Conservation (phyloP, 37 sponge, comb jelly and placozoan genomes). For the Aplysina aerophoba region DNA sequence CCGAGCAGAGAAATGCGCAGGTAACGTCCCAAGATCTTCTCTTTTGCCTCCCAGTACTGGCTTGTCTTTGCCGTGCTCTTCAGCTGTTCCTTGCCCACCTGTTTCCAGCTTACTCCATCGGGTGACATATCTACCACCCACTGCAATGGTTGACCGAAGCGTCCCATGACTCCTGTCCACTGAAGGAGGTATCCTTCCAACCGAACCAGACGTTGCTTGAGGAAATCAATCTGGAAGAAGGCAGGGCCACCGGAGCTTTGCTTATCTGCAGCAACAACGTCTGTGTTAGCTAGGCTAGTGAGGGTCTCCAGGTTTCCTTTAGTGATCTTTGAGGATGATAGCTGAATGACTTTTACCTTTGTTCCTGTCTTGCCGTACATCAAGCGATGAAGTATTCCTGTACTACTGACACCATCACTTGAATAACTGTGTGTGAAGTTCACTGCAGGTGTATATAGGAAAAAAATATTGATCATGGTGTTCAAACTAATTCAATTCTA, state of each 20-base stretch:
- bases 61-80: neutral
- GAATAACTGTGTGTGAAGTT: too few relatives aligned
- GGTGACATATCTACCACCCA: slow-evolving; percentile 19
- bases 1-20: slow-evolving; percentile 20
- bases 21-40: neutral
- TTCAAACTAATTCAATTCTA: neutral
- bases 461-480: neutral
- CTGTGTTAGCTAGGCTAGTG: neutral
- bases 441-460: too few relatives aligned
- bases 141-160: slow-evolving; percentile 1
- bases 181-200: slow-evolving; percentile 22
- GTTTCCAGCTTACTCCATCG: slow-evolving; percentile 1
- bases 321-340: too few relatives aligned
- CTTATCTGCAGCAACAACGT: neutral
- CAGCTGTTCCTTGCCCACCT: neutral
- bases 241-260: neutral
- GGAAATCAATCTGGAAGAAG: slow-evolving; percentile 14
- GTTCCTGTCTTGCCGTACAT: too few relatives aligned
- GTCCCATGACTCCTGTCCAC: neutral
- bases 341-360: too few relatives aligned
- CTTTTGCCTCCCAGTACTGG: neutral
- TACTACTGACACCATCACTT: too few relatives aligned
- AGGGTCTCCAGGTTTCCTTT: neutral
- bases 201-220: slow-evolving; percentile 3
- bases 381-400: too few relatives aligned